Evolutionary conservation across 2,797 vertebrate species (phyloP).

Genomic region (Distichodus sexfasciatus): DNA sequence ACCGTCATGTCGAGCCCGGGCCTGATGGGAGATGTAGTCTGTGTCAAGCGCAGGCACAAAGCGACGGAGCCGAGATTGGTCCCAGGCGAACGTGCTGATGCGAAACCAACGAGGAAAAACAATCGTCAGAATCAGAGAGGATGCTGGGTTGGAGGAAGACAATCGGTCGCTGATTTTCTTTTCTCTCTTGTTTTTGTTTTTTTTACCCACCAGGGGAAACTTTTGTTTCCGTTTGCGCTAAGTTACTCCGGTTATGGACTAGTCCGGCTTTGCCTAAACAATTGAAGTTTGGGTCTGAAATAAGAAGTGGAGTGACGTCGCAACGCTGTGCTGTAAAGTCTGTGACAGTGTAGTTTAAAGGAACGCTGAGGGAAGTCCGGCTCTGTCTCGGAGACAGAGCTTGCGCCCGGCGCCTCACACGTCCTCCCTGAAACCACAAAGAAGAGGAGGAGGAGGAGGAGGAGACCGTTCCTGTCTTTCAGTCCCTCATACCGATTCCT

Average conservation of each 20-base stretch:
- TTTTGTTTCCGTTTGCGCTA: conserved; percentile 9
- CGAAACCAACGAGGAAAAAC: conserved; percentile 55
- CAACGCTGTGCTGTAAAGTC: conserved; percentile 10
- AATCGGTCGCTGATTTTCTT: conserved; percentile 48
- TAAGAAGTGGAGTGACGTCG: conserved; percentile 8
- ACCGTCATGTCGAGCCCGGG: conserved; percentile 62
- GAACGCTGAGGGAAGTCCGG: not conserved
- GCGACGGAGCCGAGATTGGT: conserved; percentile 68
- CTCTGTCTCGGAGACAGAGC: too few relatives aligned
- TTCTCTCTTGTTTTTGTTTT: conserved; percentile 18
- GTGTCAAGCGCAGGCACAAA: conserved; percentile 77
- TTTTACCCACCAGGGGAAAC: too few relatives aligned
- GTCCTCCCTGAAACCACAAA: conserved; percentile 21
- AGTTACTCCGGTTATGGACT: not conserved
- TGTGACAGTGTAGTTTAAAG: conserved; percentile 4
- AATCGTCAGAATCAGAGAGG: conserved; percentile 47
- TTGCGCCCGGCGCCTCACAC: not conserved
- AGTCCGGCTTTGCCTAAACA: conserved; percentile 4
- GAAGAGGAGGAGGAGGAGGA: too few relatives aligned
- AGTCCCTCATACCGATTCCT: conserved; percentile 90
- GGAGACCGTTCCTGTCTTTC: conserved; percentile 17
- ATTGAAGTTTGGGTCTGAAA: not conserved
- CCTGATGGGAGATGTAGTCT: conserved; percentile 54
- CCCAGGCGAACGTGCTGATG: conserved; percentile 67
- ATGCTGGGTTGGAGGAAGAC: conserved; percentile 63